phyloP scores from a whole-genome alignment of 92 coral and sea anemone genomes.

The Pocillopora meandrina region DNA sequence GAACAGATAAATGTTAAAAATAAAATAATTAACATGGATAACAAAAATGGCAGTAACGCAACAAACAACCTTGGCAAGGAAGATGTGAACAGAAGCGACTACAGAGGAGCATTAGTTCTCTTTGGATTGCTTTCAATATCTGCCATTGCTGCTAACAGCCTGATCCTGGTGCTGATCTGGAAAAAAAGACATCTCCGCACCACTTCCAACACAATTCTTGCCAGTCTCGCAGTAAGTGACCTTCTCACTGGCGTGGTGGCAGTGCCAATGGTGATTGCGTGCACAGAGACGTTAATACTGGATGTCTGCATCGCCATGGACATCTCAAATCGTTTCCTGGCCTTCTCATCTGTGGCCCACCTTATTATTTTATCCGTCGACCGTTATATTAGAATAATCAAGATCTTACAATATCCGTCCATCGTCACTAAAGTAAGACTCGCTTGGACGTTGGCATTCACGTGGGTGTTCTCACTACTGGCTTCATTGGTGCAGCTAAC shows the following conservation, averaged over 20 bases:
- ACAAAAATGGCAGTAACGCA: neutral
- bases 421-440: constrained; percentile 45
- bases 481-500: constrained; percentile 62
- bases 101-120: constrained; percentile 34
- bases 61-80: neutral
- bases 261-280: constrained; percentile 66
- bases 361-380: constrained; percentile 70
- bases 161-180: constrained; percentile 61
- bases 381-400: constrained; percentile 72
- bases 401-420: constrained; percentile 56
- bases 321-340: constrained; percentile 66
- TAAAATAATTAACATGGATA: neutral
- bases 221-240: constrained; percentile 76
- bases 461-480: constrained; percentile 66
- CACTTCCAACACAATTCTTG: constrained; percentile 61
- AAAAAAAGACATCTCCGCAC: constrained; percentile 55
- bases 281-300: constrained; percentile 34
- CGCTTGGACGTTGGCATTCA: constrained; percentile 19
- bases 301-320: constrained; percentile 74
- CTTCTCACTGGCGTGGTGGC: constrained; percentile 69
- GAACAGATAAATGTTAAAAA: too few relatives aligned
- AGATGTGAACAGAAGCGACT: neutral
- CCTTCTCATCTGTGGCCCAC: constrained; percentile 77
- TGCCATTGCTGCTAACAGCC: constrained; percentile 57
- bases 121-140: constrained; percentile 57